Base-by-base conservation (phyloP, 1,140 invertebrate genomes). In the Pseudomyrmex gracilis region DNA sequence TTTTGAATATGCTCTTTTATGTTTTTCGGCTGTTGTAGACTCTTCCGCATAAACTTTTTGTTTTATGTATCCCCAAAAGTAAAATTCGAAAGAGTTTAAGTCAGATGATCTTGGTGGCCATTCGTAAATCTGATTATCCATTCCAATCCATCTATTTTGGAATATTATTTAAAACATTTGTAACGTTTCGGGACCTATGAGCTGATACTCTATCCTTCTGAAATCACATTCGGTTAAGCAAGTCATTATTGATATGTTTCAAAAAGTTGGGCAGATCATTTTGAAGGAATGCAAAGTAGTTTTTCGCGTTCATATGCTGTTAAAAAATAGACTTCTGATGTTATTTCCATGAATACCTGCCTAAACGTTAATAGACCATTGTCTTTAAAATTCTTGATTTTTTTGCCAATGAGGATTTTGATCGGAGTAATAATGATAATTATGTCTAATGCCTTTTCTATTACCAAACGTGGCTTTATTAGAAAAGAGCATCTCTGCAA, bases 311-410 rank as follows among this genome's bases (percentile, higher is more conserved):
- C 8, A 90, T 51, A 57, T 86, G 85, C 58, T 67, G 85, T 64
- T 90, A 57, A 89, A 89, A 85, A 73, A 47, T 43, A 84, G 85
- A 53, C 85, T 85, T 13, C 89, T 53, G 2, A 90, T 87, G 66
- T 73, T 43, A 34, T 78, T 17, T 47, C 78, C 53, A 2, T 86
- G 45, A 51, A 90, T 82, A 1, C 82, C 84, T 60, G 87, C 84
- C 74, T 84, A 87, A 22, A 90, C 74, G 83, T 89, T 89, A 47
- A 90, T 47, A 73, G 85, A 87, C 82, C 88, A 90, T n/a, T 82
- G 60, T 13, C 82, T n/a, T n/a, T 88, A 85, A 24, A 86, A 77
- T 8, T 89, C 86, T 2, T 88, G 17, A 71, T 84, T 64, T 73
- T 82, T 78, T 15, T 84, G 22, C 85, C 85, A 90, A 76, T 89